Base-by-base conservation (phyloP, 2,888 invertebrate genomes). In the Leptinotarsa haldemani region DNA sequence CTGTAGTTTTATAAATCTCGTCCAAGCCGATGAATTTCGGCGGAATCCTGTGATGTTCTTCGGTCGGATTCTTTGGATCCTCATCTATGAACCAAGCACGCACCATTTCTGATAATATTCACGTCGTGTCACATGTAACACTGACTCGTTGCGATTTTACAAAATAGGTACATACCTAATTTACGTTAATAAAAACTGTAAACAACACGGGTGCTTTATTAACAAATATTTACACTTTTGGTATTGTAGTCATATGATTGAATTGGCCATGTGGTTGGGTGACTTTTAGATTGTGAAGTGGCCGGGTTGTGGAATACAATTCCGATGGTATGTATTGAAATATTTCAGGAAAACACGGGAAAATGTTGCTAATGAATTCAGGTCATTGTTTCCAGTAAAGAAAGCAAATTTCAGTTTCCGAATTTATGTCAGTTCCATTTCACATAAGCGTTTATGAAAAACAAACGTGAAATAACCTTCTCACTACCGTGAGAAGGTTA, bases 11-110 rank as follows among this genome's bases (percentile, higher is more conserved):
- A 75, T 88, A 91, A 68, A 97, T 88, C 70, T 93, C 90, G 0
- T 92, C 90, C 0, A 95, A 80, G 0, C 90, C 88, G 22, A 97
- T 79, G 79, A 90, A 93, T 82, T 92, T 87, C 1, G 93, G 93
- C 0, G 96, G 96, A 79, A 90, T 89, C 58, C 89, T 89, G 80
- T 96, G 94, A 84, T 96, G 95, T 80, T 95, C 93, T 77, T 93
- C 85, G 47, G 95, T 90, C 86, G 95, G 95, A 85, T 96, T 95
- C 22, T 86, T 87, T 9, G 89, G 88, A 47, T 88, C 89, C 78
- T 88, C 88, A 78, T 93, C 92, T 93, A 95, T 94, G 82, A 90
- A 94, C 95, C 97, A 97, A 20, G 92, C 93, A 81, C 90, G 90
- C 20, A 96, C 95, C 96, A 97, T 96, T 84, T 86, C 77, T 30